phyloP scores from a whole-genome alignment of 1,140 invertebrate genomes.

The Atta cephalotes region DNA sequence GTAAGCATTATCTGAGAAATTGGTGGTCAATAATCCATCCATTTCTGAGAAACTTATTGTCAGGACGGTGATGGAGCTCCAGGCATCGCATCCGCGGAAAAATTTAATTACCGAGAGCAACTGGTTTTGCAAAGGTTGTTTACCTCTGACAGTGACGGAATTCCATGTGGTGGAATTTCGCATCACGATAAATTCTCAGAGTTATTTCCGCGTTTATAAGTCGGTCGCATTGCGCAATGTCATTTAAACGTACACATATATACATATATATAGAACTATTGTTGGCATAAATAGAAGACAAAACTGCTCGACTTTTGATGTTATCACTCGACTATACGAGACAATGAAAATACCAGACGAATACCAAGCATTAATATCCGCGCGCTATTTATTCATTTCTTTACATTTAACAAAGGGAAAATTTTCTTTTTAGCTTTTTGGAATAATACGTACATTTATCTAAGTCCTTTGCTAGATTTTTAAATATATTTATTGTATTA shows the following conservation, averaged over 20 bases:
- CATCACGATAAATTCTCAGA: conserved; percentile 62
- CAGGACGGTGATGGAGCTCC: neutral
- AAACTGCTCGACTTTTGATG: conserved; percentile 13
- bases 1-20: neutral
- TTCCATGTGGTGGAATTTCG: conserved; percentile 62
- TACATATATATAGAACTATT: neutral
- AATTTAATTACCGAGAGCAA: conserved; percentile 76
- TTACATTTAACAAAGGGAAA: neutral
- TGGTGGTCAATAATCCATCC: conserved; percentile 10
- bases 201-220: conserved; percentile 67
- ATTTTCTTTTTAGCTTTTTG: neutral
- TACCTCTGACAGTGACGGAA: conserved; percentile 31
- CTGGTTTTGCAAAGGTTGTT: conserved; percentile 67
- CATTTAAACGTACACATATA: conserved; percentile 14
- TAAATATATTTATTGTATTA: neutral
- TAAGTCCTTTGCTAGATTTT: neutral
- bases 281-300: conserved; percentile 27
- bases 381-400: neutral
- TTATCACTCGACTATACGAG: neutral
- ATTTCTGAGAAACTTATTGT: conserved; percentile 23
- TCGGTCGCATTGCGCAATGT: conserved; percentile 26
- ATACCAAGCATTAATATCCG: conserved; percentile 14
- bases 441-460: neutral
- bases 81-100: conserved; percentile 56
- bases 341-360: conserved; percentile 27